phyloP scores from a whole-genome alignment of 2,113 vertebrate species.

The Herpetotheres cachinnans region DNA sequence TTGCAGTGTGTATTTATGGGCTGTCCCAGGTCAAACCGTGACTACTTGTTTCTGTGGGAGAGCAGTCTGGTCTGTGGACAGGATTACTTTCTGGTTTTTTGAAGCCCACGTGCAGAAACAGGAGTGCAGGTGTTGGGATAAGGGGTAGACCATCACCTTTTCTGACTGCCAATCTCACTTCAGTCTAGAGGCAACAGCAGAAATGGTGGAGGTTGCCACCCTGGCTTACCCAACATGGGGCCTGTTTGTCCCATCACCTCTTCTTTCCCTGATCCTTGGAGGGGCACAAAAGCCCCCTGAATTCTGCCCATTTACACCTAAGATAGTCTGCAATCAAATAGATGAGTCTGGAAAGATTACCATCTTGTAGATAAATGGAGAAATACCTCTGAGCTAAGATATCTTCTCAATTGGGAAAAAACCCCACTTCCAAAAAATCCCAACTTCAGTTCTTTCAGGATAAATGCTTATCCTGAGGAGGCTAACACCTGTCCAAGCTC shows the following conservation, averaged over 20 bases:
- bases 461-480: neutral
- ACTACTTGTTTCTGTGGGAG: neutral
- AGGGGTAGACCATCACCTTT: neutral
- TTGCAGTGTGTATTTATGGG: neutral
- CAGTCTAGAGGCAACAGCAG: neutral
- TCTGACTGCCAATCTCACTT: neutral
- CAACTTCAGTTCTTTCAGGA: neutral
- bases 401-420: neutral
- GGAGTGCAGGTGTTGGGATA: neutral
- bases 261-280: neutral
- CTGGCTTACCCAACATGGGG: accelerated
- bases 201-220: neutral
- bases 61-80: neutral
- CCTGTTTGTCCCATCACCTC: neutral
- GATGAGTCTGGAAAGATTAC: neutral
- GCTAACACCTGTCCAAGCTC: neutral
- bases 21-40: neutral
- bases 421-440: neutral
- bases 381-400: neutral
- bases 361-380: neutral
- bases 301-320: neutral
- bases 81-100: neutral
- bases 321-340: neutral
- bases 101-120: neutral
- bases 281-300: neutral